Evolutionary conservation across 2,888 invertebrate species (phyloP).

Genomic region (Augiades crinisus): DNA sequence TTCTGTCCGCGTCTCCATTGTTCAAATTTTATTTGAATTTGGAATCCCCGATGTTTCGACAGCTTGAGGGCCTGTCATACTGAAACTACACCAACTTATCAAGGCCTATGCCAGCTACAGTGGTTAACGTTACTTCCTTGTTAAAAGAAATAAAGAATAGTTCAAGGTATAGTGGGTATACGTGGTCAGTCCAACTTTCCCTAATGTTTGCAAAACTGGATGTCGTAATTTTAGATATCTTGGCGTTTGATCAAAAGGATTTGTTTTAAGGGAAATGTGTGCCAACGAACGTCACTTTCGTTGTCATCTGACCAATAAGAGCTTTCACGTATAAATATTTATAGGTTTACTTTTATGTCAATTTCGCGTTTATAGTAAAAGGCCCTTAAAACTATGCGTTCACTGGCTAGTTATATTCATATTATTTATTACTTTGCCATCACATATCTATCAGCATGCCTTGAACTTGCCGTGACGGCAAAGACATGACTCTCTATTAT

Average conservation of each 20-base stretch:
- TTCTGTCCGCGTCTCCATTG: slow-evolving; percentile 72
- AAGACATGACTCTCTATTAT: too few species aligned
- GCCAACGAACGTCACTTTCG: slow-evolving; percentile 21
- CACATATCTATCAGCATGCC: too few species aligned
- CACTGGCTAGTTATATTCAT: too few species aligned
- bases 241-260: slow-evolving; percentile 54
- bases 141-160: background rate
- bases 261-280: slow-evolving; percentile 28
- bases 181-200: slow-evolving; percentile 49
- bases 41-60: slow-evolving; percentile 52
- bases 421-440: too few species aligned
- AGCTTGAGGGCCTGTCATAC: slow-evolving; percentile 41
- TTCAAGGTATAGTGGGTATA: slow-evolving; percentile 14
- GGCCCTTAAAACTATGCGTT: too few species aligned
- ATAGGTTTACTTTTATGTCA: background rate
- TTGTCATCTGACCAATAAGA: slow-evolving; percentile 3
- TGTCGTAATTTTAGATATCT: slow-evolving; percentile 32
- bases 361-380: too few species aligned
- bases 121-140: too few species aligned
- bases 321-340: background rate
- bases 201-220: slow-evolving; percentile 35
- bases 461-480: too few species aligned
- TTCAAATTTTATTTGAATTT: slow-evolving; percentile 71
- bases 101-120: slow-evolving; percentile 10
- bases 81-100: slow-evolving; percentile 31